phyloP scores from a whole-genome alignment of 2,888 invertebrate genomes.

The Tridacna crocea region DNA sequence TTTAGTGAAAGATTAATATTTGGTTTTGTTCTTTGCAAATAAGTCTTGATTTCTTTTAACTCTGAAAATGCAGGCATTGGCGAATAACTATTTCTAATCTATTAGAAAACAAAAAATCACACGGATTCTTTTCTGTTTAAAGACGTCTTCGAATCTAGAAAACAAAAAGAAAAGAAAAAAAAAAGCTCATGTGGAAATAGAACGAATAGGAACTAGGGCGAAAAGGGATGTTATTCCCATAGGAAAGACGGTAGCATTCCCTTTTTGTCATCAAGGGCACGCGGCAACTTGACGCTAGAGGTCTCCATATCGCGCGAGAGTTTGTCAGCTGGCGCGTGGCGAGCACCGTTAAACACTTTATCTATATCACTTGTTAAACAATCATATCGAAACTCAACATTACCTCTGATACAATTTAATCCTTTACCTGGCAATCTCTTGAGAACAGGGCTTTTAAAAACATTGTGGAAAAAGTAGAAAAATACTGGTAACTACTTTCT shows the following conservation, averaged over 20 bases:
- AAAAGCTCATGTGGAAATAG: too few species aligned
- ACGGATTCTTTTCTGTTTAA: too few species aligned
- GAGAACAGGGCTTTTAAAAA: not conserved
- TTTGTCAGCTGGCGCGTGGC: constrained; percentile 64
- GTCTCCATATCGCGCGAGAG: constrained; percentile 58
- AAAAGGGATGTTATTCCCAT: too few species aligned
- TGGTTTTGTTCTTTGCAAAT: too few species aligned
- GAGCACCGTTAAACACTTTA: constrained; percentile 7
- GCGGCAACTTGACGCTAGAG: constrained; percentile 32
- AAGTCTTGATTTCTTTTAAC: too few species aligned
- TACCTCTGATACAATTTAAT: not conserved
- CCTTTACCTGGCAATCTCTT: not conserved
- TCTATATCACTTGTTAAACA: not conserved
- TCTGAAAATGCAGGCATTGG: too few species aligned
- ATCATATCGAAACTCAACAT: not conserved
- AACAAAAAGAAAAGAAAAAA: too few species aligned
- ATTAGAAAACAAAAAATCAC: not conserved
- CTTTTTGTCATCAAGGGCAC: constrained; percentile 8
- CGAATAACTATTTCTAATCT: not conserved
- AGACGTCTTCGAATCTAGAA: too few species aligned
- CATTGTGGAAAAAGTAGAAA: constrained; percentile 1
- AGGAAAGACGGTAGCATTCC: not conserved
- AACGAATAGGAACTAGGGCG: too few species aligned
- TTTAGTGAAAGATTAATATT: too few species aligned
- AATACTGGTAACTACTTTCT: not conserved